Conservation (phyloP, 1,140 invertebrate species). For the Daktulosphaira vitifoliae region DNA sequence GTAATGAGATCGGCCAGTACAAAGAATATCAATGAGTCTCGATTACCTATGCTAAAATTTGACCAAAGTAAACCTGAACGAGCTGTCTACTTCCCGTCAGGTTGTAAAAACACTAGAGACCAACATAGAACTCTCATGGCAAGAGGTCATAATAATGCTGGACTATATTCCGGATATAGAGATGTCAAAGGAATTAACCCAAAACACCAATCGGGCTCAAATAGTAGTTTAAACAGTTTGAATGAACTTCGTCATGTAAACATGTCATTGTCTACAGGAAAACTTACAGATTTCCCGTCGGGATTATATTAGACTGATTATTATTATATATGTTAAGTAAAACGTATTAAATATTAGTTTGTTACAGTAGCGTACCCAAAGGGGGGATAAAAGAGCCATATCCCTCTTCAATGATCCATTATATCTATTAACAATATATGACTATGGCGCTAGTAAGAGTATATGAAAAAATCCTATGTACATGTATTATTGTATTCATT, state of each 20-base stretch:
- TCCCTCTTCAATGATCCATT: too few relatives aligned
- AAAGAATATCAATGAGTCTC: conserved; percentile 28
- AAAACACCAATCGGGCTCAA: conserved; percentile 41
- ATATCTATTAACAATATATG: too few relatives aligned
- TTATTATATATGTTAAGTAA: not conserved
- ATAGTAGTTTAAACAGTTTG: conserved; percentile 34
- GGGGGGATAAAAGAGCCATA: too few relatives aligned
- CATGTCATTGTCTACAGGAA: conserved; percentile 44
- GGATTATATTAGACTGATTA: conserved; percentile 54
- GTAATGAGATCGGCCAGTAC: conserved; percentile 35
- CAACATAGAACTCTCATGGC: conserved; percentile 45
- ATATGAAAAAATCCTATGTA: too few relatives aligned
- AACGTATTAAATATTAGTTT: too few relatives aligned
- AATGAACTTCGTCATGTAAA: conserved; percentile 34
- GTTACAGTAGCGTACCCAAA: too few relatives aligned
- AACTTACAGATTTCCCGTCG: conserved; percentile 61
- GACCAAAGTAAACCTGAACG: conserved; percentile 24
- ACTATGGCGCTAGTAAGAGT: too few relatives aligned
- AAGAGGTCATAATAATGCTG: conserved; percentile 51
- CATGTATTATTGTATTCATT: too few relatives aligned
- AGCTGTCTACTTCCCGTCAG: conserved; percentile 19
- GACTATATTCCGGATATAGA: conserved; percentile 52
- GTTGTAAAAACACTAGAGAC: not conserved
- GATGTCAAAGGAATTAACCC: conserved; percentile 40
- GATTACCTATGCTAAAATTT: conserved; percentile 11